Evolutionary conservation across 2,888 invertebrate genomes (phyloP).

Genomic region (Cephalotes varians): DNA sequence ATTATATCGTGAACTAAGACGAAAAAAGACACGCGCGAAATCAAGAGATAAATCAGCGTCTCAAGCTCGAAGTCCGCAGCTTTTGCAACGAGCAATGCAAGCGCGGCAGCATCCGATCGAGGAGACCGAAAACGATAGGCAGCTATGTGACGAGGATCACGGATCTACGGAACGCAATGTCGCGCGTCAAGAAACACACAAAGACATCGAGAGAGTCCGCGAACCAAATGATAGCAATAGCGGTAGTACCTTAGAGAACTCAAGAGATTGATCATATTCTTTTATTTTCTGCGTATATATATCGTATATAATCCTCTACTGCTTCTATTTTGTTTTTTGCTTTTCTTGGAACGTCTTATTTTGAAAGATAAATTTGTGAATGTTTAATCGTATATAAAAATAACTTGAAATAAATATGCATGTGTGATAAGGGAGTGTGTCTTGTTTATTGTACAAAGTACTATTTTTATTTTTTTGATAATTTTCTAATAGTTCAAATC

Average conservation of each 20-base stretch:
- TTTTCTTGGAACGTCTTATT: neutral
- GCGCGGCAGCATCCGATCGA: constrained; percentile 17
- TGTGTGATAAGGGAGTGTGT: neutral
- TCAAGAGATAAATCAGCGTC: constrained; percentile 48
- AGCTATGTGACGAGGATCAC: constrained; percentile 57
- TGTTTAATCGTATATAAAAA: neutral
- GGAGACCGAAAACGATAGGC: constrained; percentile 33
- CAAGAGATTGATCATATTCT: neutral
- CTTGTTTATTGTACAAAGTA: neutral
- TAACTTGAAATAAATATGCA: constrained; percentile 7
- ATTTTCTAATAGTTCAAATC: neutral
- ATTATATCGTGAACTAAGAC: neutral
- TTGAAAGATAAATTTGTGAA: constrained; percentile 20
- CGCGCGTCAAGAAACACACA: constrained; percentile 22
- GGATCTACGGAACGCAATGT: constrained; percentile 16
- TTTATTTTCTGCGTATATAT: neutral
- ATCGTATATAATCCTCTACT: neutral
- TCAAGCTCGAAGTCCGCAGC: constrained; percentile 50
- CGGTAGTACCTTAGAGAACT: constrained; percentile 57
- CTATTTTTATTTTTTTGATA: neutral
- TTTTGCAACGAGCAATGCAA: constrained; percentile 49
- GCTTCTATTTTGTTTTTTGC: constrained; percentile 28
- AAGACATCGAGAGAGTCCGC: constrained; percentile 30
- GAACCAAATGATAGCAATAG: constrained; percentile 61
- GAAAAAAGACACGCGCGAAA: constrained; percentile 9